Evolutionary conservation across 2,797 vertebrate genomes (phyloP).

Genomic region (Gorsachius magnificus): DNA sequence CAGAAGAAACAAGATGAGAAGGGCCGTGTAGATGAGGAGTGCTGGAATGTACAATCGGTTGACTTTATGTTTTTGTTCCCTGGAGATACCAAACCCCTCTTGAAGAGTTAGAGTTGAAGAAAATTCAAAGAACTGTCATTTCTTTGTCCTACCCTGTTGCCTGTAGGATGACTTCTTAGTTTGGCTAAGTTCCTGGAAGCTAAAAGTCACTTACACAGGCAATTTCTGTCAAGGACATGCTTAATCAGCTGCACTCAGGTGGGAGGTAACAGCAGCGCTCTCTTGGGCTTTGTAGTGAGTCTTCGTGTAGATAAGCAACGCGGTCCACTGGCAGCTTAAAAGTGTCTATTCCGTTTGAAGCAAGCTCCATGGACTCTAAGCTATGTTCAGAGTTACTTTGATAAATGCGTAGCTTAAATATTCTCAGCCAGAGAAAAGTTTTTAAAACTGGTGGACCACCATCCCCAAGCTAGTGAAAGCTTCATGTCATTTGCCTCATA

Average conservation of each 20-base stretch:
- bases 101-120: constrained; percentile 44
- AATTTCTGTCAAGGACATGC: constrained; percentile 42
- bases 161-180: constrained; percentile 34
- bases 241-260: constrained; percentile 56
- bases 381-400: constrained; percentile 55
- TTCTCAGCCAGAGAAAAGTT: constrained; percentile 42
- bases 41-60: not conserved
- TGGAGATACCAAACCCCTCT: constrained; percentile 1
- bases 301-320: constrained; percentile 44
- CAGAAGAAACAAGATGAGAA: not conserved
- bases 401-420: constrained; percentile 58
- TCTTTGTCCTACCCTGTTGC: constrained; percentile 32
- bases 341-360: constrained; percentile 51
- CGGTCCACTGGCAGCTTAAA: constrained; percentile 38
- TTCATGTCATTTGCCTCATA: not conserved
- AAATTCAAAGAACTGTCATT: constrained; percentile 1
- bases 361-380: constrained; percentile 38
- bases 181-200: constrained; percentile 43
- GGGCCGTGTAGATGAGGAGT: not conserved
- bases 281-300: constrained; percentile 63
- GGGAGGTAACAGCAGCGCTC: constrained; percentile 28
- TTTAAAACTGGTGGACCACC: constrained; percentile 12
- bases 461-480: constrained; percentile 15
- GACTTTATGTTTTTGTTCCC: constrained; percentile 4
- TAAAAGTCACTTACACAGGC: constrained; percentile 22